Evolutionary conservation across 2,113 vertebrate genomes (phyloP).

Genomic region (Laticauda laticaudata): DNA sequence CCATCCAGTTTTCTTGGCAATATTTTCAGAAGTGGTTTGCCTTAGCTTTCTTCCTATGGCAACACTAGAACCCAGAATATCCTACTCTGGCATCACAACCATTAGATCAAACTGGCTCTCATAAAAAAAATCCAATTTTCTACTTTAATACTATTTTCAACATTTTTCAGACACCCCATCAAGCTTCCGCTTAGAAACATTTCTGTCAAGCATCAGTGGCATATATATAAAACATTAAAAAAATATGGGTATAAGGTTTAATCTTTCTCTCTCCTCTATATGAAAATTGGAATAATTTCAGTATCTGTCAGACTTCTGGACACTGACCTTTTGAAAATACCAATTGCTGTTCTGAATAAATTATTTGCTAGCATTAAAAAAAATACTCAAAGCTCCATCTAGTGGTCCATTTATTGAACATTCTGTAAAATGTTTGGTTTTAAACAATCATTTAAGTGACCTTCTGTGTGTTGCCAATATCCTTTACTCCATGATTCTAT

Average conservation of each 20-base stretch:
- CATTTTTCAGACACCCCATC: background rate
- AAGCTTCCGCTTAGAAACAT: background rate
- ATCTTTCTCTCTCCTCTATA: background rate
- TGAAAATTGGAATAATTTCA: accelerated
- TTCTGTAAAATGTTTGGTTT: accelerated
- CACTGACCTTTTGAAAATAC: background rate
- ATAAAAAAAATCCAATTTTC: background rate
- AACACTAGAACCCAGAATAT: background rate
- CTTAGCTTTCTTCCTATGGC: background rate
- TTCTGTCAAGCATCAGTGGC: background rate
- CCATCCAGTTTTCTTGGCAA: background rate
- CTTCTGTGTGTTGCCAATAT: background rate
- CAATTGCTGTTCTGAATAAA: background rate
- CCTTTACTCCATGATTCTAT: accelerated
- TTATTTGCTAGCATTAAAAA: background rate
- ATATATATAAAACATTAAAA: background rate
- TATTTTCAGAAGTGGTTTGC: background rate
- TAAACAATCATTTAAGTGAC: accelerated
- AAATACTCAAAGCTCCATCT: conserved; percentile 58
- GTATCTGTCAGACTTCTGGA: background rate
- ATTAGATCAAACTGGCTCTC: background rate
- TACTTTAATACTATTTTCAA: background rate
- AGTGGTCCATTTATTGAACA: conserved; percentile 29
- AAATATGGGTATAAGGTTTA: background rate
- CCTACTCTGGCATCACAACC: background rate